phyloP scores from a whole-genome alignment of 2,797 vertebrate genomes.

The Mormyrops attenuatus region DNA sequence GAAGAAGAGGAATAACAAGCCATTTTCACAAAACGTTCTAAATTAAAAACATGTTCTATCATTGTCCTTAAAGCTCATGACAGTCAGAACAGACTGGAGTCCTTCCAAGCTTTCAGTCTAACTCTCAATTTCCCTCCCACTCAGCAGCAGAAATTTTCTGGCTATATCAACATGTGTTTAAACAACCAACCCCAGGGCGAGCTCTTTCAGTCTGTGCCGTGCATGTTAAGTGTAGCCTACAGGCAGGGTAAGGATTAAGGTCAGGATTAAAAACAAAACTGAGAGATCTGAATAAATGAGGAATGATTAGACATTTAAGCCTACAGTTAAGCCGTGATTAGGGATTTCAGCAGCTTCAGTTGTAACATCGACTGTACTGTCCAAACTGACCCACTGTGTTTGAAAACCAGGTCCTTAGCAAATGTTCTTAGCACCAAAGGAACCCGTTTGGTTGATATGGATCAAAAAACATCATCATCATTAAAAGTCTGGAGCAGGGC shows the following conservation, averaged over 20 bases:
- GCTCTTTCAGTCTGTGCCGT: not conserved
- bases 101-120: not conserved
- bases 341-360: conserved; percentile 3
- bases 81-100: not conserved
- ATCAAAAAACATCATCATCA: not conserved
- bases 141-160: not conserved
- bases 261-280: conserved; percentile 10
- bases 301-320: conserved; percentile 11
- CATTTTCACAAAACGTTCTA: not conserved
- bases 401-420: not conserved
- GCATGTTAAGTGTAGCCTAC: conserved; percentile 12
- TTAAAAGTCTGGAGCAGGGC: not conserved
- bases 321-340: not conserved
- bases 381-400: not conserved
- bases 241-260: conserved; percentile 9
- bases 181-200: not conserved
- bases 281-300: conserved; percentile 14
- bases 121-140: not conserved
- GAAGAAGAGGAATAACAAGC: not conserved
- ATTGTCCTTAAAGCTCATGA: not conserved
- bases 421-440: not conserved
- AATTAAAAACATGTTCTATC: not conserved
- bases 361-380: not conserved
- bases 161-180: not conserved
- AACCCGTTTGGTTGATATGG: not conserved